These are phyloP conservation scores for Petrocephalus sullivani DNA, from an alignment of 2,797 vertebrate species.

Conservation along the genomic window DNA sequence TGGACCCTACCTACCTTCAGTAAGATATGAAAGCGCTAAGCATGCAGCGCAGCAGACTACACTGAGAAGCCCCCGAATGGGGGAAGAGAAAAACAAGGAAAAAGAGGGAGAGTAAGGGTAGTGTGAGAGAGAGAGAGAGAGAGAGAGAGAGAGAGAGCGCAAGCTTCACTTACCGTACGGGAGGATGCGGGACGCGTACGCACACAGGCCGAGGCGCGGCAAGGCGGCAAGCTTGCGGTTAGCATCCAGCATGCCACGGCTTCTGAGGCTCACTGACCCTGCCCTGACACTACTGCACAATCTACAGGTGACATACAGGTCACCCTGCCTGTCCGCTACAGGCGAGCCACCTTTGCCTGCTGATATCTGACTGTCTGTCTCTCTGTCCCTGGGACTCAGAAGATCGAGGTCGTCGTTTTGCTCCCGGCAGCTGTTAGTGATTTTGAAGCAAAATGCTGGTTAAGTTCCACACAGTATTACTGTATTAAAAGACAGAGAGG, in stretches of 20 bases:
- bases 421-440: slow-evolving; percentile 72
- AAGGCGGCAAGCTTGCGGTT: slow-evolving; percentile 94
- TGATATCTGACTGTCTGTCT: not conserved
- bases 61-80: slow-evolving; percentile 6
- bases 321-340: not conserved
- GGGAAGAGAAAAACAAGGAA: slow-evolving; percentile 26
- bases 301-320: not conserved
- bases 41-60: slow-evolving; percentile 53
- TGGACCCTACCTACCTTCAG: slow-evolving; percentile 28
- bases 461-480: slow-evolving; percentile 66
- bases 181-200: slow-evolving; percentile 66
- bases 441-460: slow-evolving; percentile 73
- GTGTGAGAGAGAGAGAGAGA: slow-evolving; percentile 62
- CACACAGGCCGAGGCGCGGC: slow-evolving; percentile 75
- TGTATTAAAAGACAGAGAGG: slow-evolving; percentile 60
- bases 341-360: not conserved
- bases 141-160: slow-evolving; percentile 66
- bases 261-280: slow-evolving; percentile 10
- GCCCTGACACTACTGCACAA: not conserved
- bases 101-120: slow-evolving; percentile 33
- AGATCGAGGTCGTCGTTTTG: slow-evolving; percentile 49
- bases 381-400: not conserved
- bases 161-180: slow-evolving; percentile 84
- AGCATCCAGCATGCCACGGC: slow-evolving; percentile 86
- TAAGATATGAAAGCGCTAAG: slow-evolving; percentile 45